Base-by-base conservation (phyloP, 1,140 invertebrate genomes). In the Euwallacea fornicatus region DNA sequence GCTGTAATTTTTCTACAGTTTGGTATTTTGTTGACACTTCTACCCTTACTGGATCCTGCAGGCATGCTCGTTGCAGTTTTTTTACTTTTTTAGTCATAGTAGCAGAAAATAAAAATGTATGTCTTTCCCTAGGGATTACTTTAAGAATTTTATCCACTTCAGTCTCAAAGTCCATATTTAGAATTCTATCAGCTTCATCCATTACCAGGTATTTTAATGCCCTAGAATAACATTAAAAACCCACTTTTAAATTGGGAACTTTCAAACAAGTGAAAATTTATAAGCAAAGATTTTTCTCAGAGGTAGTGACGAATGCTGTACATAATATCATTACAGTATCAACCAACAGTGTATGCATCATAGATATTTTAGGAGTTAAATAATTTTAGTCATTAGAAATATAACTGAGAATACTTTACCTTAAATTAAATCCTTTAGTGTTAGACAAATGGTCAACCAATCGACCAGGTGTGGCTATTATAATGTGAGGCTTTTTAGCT, bases 1-100 rank as follows among this genome's bases (percentile, higher is more conserved):
- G 97, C 76, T 95, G 90, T 11, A 99, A 83, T 80, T 97, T 97
- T 56, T 97, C 96, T 0, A 99, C 98, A 8, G 98, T 99, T 84
- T 98, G 95, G 82, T 98, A 99, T 81, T 98, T 98, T 6, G 91
- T 96, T 0, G 94, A 96, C 0, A 98, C 95, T 82, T 99, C 96
- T 7, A 99, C 92, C 83, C 94, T 95, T 0, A 97, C 93, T 7
- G 98, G 97, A 82, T 95, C 90, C 74, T 89, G 88, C 0, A 99
- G 83, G 7, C 94, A 98, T 1, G 98, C 98, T 63, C 97, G 83
- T 81, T 99, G 97, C 16, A 99, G 82, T 83, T 99, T 99, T 74
- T 95, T 90, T 0, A 98, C 96, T 85, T 99, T 98, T 80, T 97
- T 97, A 0, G 96, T 99, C 97, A 98, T 99, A 15, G 97, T 99